Evolutionary conservation across 2,888 invertebrate species (phyloP).

Genomic region (Sinodicranocentrus sp.): DNA sequence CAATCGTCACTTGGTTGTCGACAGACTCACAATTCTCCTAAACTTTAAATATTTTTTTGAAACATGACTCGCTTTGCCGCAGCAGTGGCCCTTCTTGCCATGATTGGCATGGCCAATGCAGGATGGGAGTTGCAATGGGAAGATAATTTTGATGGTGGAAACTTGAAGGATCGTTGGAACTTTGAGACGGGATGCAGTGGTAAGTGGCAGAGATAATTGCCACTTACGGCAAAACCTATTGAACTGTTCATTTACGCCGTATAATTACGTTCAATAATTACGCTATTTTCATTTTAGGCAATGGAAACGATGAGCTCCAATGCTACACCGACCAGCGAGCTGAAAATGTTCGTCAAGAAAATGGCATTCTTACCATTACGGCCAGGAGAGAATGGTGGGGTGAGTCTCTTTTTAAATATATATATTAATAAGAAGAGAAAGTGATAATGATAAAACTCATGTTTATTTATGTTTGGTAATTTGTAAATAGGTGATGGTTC

Average conservation of each 20-base stretch:
- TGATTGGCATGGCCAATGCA: conserved; percentile 51
- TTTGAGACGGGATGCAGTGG: conserved; percentile 70
- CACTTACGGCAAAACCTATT: too few species aligned
- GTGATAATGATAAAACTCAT: not conserved
- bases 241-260: too few species aligned
- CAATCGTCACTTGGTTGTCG: not conserved
- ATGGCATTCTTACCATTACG: conserved; percentile 65
- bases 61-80: conserved; percentile 36
- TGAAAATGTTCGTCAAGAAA: conserved; percentile 71
- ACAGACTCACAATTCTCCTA: not conserved
- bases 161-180: conserved; percentile 72
- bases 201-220: too few species aligned
- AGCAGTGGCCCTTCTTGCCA: conserved; percentile 24
- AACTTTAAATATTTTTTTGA: not conserved
- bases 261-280: too few species aligned
- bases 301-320: conserved; percentile 74
- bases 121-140: conserved; percentile 70
- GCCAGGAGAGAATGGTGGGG: conserved; percentile 71
- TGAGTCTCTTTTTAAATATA: conserved; percentile 17
- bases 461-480: not conserved
- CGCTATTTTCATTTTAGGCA: too few species aligned
- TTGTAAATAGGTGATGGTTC: conserved; percentile 56
- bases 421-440: not conserved
- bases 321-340: conserved; percentile 72
- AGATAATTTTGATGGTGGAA: conserved; percentile 73